Conservation (phyloP, 2,113 vertebrate species). For the Chaetorhynchus papuensis region DNA sequence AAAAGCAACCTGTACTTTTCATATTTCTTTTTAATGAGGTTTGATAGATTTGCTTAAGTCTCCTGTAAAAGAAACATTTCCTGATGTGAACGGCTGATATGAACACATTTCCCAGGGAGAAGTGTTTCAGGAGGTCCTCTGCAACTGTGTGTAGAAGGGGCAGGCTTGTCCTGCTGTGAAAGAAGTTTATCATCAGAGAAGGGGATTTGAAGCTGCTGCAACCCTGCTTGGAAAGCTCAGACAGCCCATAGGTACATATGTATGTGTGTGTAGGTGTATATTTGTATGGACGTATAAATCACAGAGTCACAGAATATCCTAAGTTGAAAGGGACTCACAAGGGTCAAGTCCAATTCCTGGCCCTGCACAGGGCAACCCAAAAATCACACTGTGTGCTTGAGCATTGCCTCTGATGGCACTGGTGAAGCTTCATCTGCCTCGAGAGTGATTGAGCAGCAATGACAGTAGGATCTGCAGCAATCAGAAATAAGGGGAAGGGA, state of each 20-base stretch:
- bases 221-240: neutral
- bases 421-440: neutral
- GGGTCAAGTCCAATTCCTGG: neutral
- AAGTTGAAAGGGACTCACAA: neutral
- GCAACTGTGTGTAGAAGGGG: neutral
- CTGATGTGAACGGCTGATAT: neutral
- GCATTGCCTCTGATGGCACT: neutral
- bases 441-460: neutral
- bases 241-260: fast-evolving
- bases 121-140: neutral
- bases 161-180: neutral
- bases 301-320: neutral
- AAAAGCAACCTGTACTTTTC: neutral
- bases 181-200: neutral
- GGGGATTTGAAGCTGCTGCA: neutral
- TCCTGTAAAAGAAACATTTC: neutral
- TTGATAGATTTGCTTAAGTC: neutral
- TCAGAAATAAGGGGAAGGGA: neutral
- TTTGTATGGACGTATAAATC: neutral
- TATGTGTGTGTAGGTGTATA: fast-evolving
- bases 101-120: neutral
- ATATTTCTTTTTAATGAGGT: neutral
- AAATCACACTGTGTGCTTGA: neutral
- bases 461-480: neutral
- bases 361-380: neutral